Base-by-base conservation (phyloP, 1,140 invertebrate genomes). In the Lucilia cuprina region DNA sequence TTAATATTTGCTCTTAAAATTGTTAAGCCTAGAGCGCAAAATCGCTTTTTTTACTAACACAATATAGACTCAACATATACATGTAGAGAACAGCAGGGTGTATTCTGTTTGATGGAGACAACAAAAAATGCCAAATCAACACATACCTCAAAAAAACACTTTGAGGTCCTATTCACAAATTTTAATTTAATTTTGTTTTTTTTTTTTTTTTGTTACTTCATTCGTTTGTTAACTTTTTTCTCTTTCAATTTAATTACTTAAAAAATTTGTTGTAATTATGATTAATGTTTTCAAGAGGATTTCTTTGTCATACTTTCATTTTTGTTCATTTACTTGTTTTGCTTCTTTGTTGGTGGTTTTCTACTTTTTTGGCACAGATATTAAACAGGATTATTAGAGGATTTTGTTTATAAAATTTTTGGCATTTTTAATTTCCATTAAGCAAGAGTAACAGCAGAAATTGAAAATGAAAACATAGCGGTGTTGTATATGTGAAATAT, bases 191-290 rank as follows among this genome's bases (percentile, higher is more conserved):
- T 60, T 60, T 60, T 60, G 1, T 60, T 60, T 60, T 30, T 1
- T 30, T 30, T 60, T 60, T 60, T 60, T 14, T 60, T 60, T 60
- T 30, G 25, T 30, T 30, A 30, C 25, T 60, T 60, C 5, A 13
- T 60, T 60, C 17, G 13, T 60, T 60, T 60, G 50, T 60, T 60
- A 60, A 60, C 50, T 60, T 60, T n/a, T 60, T 60, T 60, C 13
- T 17, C 50, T 60, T 5, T 1, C 13, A 12, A 60, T 60, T 60
- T 60, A 60, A 60, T 60, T 60, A 60, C 50, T 60, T 60, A 60
- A n/a, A 60, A 60, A 60, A 60, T 60, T 60, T 60, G 50, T 60
- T 60, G 50, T 60, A 60, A 60, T 60, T 60, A 60, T 60, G 50
- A 60, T 60, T 60, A 60, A 60, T 60, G 12, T 60, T 60, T 60